Percentiles rank a stretch among this genome's conserved stretches.
Evolutionary conservation across 2,113 vertebrate species (phyloP).

Genomic region (Oophaga pumilio): DNA sequence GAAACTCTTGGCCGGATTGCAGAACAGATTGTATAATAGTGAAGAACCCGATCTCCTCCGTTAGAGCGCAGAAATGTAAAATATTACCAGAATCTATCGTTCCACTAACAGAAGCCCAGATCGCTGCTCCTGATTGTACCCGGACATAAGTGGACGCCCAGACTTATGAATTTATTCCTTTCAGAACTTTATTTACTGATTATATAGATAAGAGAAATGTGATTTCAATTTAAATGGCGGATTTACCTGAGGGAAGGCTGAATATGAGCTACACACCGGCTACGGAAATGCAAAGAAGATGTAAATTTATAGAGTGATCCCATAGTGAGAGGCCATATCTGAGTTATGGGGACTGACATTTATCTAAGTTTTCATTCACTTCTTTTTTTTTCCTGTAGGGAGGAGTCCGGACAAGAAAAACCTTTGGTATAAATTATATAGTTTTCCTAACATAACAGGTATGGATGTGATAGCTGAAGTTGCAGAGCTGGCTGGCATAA

Average conservation of each 20-base stretch:
- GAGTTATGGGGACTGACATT: no score
- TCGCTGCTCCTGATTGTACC: background rate
- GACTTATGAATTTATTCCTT: constrained; percentile 14
- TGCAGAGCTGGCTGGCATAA: no score
- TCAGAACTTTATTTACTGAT: constrained; percentile 43
- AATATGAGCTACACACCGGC: background rate
- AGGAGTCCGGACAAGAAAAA: no score
- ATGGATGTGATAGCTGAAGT: no score
- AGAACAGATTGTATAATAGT: constrained; percentile 3
- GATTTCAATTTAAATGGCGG: constrained; percentile 13
- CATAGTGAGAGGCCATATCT: no score
- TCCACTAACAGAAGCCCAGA: background rate
- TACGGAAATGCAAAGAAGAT: background rate
- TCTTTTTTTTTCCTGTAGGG: no score
- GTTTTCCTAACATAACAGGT: no score
- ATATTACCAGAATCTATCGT: constrained; percentile 8
- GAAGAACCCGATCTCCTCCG: constrained; percentile 14
- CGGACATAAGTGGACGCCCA: constrained; percentile 14
- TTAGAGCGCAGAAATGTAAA: background rate
- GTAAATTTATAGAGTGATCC: background rate
- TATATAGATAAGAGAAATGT: constrained; percentile 22
- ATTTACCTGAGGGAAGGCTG: constrained; percentile 19
- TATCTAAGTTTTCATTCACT: no score
- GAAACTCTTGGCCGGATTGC: constrained; percentile 2
- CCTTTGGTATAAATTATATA: no score